Evolutionary conservation across 2,888 invertebrate genomes (phyloP), one percentile per base, ranked within the genome.

Genomic region (Rosalia funebris): DNA sequence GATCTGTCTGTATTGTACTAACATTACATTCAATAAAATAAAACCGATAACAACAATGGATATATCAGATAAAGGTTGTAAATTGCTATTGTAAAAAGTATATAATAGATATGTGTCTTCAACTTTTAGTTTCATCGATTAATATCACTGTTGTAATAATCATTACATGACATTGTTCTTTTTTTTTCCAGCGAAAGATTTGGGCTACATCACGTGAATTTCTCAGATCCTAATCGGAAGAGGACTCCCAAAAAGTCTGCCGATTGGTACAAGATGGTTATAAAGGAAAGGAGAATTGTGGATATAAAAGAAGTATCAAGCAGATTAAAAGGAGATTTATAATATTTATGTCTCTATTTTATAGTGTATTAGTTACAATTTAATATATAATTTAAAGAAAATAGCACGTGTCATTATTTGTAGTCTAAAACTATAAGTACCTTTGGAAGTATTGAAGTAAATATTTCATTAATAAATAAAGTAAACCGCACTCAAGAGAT

Each of bases 131-230:
- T n/a, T n/a, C n/a, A n/a, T n/a, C n/a, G n/a, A n/a, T n/a, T n/a
- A n/a, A n/a, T n/a, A n/a, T n/a, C n/a, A n/a, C n/a, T n/a, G n/a
- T n/a, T n/a, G n/a, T n/a, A n/a, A n/a, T n/a, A n/a, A n/a, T n/a
- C n/a, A n/a, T n/a, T n/a, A n/a, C n/a, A n/a, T n/a, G n/a, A n/a
- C n/a, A n/a, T n/a, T n/a, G n/a, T 11, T 5, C 9, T 14, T 12
- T 25, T 39, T 55, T 36, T 20, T 84, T 85, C 50, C 77, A 88
- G 88, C 9, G 84, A 84, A 69, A 85, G 83, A 71, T 91, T 89
- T 76, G 91, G 91, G 2, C 69, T 91, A 0, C 87, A 87, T 66
- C 83, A 86, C 71, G 88, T 91, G 0, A 86, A 91, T 73, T 89
- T 88, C 73, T 75, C 80, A 0, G 85, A 85, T 65, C 82, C 84